Conservation (phyloP, 2,888 invertebrate genomes). For the Terebella lapidaria region DNA sequence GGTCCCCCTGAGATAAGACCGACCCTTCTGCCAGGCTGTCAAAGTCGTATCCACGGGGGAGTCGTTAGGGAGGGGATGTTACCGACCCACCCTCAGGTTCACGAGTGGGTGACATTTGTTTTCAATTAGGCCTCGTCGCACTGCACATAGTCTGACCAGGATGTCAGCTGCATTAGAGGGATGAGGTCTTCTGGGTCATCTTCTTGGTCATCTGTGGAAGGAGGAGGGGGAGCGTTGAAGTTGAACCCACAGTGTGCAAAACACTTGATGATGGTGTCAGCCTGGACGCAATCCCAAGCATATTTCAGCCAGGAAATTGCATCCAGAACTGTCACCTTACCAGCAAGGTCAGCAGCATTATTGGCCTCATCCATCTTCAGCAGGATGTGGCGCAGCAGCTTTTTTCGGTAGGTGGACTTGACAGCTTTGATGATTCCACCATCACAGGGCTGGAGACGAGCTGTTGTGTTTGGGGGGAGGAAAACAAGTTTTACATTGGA, state of each 20-base stretch:
- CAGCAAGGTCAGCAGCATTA: background rate
- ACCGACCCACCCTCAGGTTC: too few species aligned
- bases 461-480: background rate
- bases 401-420: background rate
- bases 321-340: background rate
- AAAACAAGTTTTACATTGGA: background rate
- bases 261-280: background rate
- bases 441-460: background rate
- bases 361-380: background rate
- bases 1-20: too few species aligned
- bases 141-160: too few species aligned
- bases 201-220: too few species aligned
- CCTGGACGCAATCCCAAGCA: background rate
- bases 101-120: too few species aligned
- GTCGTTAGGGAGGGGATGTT: too few species aligned
- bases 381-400: background rate
- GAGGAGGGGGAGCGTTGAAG: too few species aligned
- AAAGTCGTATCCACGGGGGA: too few species aligned
- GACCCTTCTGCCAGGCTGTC: too few species aligned
- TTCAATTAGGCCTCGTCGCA: too few species aligned
- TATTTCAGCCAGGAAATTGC: background rate
- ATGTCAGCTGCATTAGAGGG: too few species aligned
- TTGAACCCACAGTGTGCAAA: background rate
- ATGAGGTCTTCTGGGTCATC: too few species aligned
- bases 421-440: background rate